These are phyloP conservation scores for Drosophila melanosoma DNA, from an alignment of 2,888 invertebrate genomes.

Conservation along the genomic window DNA sequence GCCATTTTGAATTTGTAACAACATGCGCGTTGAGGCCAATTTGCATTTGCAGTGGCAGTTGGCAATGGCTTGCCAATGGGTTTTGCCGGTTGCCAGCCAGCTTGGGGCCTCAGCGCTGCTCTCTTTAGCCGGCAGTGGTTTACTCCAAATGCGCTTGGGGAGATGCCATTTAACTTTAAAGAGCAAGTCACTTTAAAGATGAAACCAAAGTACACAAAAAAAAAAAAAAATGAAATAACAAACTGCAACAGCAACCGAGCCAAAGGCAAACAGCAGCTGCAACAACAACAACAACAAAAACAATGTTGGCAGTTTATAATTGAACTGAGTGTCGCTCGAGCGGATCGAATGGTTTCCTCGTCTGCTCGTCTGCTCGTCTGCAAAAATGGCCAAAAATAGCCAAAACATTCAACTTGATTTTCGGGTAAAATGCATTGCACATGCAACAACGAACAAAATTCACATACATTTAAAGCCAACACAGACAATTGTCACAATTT, in stretches of 20 bases:
- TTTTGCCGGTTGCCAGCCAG: neutral
- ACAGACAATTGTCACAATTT: constrained; percentile 63
- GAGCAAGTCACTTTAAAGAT: constrained; percentile 39
- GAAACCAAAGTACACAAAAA: constrained; percentile 1
- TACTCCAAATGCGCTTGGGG: constrained; percentile 40
- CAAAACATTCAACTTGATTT: constrained; percentile 73
- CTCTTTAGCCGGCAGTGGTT: constrained; percentile 28
- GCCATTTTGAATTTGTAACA: constrained; percentile 80
- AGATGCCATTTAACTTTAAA: constrained; percentile 66
- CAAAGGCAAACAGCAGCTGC: constrained; percentile 28
- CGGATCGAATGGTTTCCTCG: constrained; percentile 61
- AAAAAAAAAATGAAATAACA: constrained; percentile 29
- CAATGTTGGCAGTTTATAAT: constrained; percentile 67
- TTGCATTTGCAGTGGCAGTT: constrained; percentile 79
- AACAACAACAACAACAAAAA: constrained; percentile 22
- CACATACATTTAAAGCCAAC: constrained; percentile 42
- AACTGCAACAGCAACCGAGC: constrained; percentile 36
- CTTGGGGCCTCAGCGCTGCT: constrained; percentile 14
- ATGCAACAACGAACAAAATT: constrained; percentile 26
- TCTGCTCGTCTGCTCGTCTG: constrained; percentile 8
- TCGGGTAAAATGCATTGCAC: constrained; percentile 53
- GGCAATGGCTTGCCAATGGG: constrained; percentile 45
- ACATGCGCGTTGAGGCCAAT: constrained; percentile 76
- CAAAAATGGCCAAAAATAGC: constrained; percentile 71
- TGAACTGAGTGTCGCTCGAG: constrained; percentile 71